Evolutionary conservation across 1,140 invertebrate species (phyloP).

Genomic region (Drosophila orosa): DNA sequence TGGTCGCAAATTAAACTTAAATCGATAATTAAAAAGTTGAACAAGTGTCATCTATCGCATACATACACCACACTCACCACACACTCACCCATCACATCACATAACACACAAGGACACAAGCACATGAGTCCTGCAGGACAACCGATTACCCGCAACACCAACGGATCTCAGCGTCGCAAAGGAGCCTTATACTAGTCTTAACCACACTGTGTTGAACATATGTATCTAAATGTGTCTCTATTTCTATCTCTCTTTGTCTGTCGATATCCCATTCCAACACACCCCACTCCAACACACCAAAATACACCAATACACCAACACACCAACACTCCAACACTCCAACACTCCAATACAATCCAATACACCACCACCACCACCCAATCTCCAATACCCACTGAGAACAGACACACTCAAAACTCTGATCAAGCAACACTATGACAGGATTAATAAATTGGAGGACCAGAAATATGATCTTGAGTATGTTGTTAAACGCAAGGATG

Average conservation of each 20-base stretch:
- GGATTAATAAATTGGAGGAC: conserved; percentile 95
- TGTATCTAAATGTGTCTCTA: conserved; percentile 49
- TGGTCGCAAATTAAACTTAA: conserved; percentile 26
- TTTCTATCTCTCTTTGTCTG: conserved; percentile 48
- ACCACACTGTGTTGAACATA: conserved; percentile 32
- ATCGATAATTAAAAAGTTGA: conserved; percentile 40
- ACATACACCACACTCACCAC: conserved; percentile 32
- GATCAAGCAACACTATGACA: conserved; percentile 94
- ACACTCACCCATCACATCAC: conserved; percentile 25
- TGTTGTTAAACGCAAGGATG: conserved; percentile 98
- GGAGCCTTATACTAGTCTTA: conserved; percentile 21
- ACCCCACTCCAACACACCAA: conserved; percentile 29
- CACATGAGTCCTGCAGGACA: conserved; percentile 15
- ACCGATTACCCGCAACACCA: conserved; percentile 24
- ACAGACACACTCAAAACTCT: conserved; percentile 91
- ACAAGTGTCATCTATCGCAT: conserved; percentile 65
- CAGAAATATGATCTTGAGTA: conserved; percentile 99
- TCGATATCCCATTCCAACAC: conserved; percentile 29
- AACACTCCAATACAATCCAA: conserved; percentile 10
- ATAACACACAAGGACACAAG: conserved; percentile 27
- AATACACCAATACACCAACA: conserved; percentile 6
- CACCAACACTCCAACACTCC: conserved; percentile 10
- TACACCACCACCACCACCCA: conserved; percentile 13
- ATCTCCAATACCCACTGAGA: conserved; percentile 28
- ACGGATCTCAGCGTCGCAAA: conserved; percentile 36